Conservation (phyloP, 2,113 vertebrate species). For the Rhabdomys dilectus region DNA sequence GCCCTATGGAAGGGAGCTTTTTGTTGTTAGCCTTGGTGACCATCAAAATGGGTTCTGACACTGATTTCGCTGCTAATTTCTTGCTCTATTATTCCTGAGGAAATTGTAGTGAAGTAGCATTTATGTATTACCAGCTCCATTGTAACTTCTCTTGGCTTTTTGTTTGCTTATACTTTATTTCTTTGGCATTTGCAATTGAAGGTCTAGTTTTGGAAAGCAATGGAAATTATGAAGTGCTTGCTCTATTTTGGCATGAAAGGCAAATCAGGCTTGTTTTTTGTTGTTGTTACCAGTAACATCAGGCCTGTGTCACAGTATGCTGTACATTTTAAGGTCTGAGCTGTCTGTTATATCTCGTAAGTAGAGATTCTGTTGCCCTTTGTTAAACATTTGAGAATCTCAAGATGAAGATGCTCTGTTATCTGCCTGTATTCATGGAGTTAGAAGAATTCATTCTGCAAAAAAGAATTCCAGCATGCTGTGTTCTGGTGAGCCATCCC, state of each 20-base stretch:
- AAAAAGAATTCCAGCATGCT: not conserved
- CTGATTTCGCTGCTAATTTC: slow-evolving; percentile 46
- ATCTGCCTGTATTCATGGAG: not conserved
- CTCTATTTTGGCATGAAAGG: slow-evolving; percentile 60
- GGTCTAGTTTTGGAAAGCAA: slow-evolving; percentile 64
- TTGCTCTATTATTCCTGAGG: slow-evolving; percentile 54
- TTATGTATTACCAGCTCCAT: slow-evolving; percentile 41
- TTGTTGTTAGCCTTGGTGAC: slow-evolving; percentile 42
- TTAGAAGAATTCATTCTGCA: slow-evolving; percentile 1
- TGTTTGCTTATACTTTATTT: slow-evolving; percentile 64
- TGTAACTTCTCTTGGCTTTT: slow-evolving; percentile 59
- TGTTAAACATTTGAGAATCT: slow-evolving; percentile 11
- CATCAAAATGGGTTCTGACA: slow-evolving; percentile 49
- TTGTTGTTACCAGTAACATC: slow-evolving; percentile 12
- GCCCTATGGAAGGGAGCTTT: slow-evolving; percentile 13
- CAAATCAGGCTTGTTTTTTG: slow-evolving; percentile 15
- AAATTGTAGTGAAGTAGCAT: slow-evolving; percentile 57
- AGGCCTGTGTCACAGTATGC: not conserved
- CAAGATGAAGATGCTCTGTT: not conserved
- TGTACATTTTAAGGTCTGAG: slow-evolving; percentile 31
- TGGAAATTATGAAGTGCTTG: slow-evolving; percentile 41
- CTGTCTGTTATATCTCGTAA: slow-evolving; percentile 8
- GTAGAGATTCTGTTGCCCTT: slow-evolving; percentile 35
- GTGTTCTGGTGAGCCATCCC: not conserved
- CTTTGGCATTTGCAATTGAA: slow-evolving; percentile 60